Evolutionary conservation across 1,140 invertebrate species (phyloP).

Genomic region (Anastrepha obliqua): DNA sequence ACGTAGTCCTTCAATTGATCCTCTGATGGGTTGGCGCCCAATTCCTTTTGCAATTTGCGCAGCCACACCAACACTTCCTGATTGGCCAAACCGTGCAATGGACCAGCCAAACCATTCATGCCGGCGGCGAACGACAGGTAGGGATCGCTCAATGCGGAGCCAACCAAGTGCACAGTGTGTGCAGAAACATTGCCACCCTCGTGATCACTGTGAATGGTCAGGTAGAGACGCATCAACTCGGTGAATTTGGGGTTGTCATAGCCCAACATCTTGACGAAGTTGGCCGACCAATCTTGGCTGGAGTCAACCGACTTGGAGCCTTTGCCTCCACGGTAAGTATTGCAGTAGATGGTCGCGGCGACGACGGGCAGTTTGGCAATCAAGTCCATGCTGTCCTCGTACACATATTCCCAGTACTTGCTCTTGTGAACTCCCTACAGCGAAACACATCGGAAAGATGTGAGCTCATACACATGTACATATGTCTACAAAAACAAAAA

Average conservation of each 20-base stretch:
- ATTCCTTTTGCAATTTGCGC: slow-evolving; percentile 85
- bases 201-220: slow-evolving; percentile 97
- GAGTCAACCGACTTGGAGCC: slow-evolving; percentile 91
- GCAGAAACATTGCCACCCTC: slow-evolving; percentile 97
- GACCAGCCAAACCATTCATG: slow-evolving; percentile 95
- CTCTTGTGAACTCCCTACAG: slow-evolving; percentile 70
- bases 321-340: slow-evolving; percentile 90
- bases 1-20: slow-evolving; percentile 94
- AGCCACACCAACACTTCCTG: slow-evolving; percentile 94
- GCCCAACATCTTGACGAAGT: slow-evolving; percentile 95
- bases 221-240: slow-evolving; percentile 95
- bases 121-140: slow-evolving; percentile 96
- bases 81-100: slow-evolving; percentile 96
- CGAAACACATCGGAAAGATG: neutral
- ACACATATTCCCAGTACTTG: slow-evolving; percentile 83
- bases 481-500: no score
- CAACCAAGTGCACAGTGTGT: slow-evolving; percentile 95
- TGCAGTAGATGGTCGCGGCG: slow-evolving; percentile 95
- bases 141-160: slow-evolving; percentile 95
- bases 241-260: slow-evolving; percentile 91
- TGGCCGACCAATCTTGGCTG: slow-evolving; percentile 94
- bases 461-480: no score
- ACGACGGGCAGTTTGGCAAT: slow-evolving; percentile 97
- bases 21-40: slow-evolving; percentile 88
- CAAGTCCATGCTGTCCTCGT: slow-evolving; percentile 96